Evolutionary conservation across 2,888 invertebrate species (phyloP), one percentile per base, ranked within the genome.

Genomic region (Eilema caniola): DNA sequence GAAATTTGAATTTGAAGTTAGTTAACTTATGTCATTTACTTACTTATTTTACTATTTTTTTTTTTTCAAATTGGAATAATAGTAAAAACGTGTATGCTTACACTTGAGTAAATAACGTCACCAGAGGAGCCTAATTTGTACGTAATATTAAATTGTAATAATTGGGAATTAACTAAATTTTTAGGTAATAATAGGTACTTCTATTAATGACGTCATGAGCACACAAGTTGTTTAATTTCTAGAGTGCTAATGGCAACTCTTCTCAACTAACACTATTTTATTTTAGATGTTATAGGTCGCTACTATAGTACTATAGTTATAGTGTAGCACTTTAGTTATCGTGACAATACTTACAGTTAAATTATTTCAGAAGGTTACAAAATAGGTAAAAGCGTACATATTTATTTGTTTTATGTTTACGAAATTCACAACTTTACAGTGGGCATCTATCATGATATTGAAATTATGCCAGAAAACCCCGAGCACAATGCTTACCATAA

Each of bases 131-230:
- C 37, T 37, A 37, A 37, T 37, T 37, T 14, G 3, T 4, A 14
- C 37, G 0, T 14, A 37, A 37, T 37, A 14, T 37, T 14, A 1
- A 37, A 37, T 41, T 16, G 20, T 4, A 4, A 41, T 47, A 47
- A 47, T 47, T 4, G 47, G 20, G 47, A 12, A 47, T 20, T 20
- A 41, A 47, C 20, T 20, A 47, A 20, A 47, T 47, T 47, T 47
- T 47, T 8, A 47, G 47, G 20, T 47, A 47, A 47, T 8, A 4
- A 16, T 20, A 7, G 20, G 33, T 41, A 41, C 12, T 12, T 37
- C 12, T 37, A 12, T 61, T 61, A 47, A 20, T 47, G 31, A n/a
- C 61, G 61, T 61, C n/a, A n/a, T 61, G n/a, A 33, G n/a, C n/a
- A 61, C n/a, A 31, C 31, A 60, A 61, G n/a, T 61, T 31, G 7